These are phyloP conservation scores for Heteractis magnifica DNA, from an alignment of 92 coral and sea anemone species.

Conservation along the genomic window DNA sequence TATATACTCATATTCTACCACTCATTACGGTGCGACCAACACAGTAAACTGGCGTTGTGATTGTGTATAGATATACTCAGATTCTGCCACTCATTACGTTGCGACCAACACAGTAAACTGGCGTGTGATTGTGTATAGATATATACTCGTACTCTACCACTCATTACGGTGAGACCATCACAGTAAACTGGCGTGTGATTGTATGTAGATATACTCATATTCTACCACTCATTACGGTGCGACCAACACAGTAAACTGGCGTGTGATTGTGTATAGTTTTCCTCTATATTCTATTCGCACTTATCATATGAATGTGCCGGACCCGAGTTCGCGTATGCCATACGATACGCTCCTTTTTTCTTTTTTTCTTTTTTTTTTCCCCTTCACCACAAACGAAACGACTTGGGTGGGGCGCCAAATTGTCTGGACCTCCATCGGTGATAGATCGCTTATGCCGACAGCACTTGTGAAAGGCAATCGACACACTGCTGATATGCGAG, in stretches of 20 bases:
- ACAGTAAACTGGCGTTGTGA: neutral
- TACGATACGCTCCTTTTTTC: neutral
- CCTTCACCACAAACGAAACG: too few species aligned
- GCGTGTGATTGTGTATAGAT: too few species aligned
- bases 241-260: neutral
- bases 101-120: neutral
- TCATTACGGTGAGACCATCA: neutral
- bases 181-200: neutral
- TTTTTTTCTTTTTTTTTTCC: too few species aligned
- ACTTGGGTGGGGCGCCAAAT: too few species aligned
- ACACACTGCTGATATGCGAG: too few species aligned
- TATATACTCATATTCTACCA: too few species aligned
- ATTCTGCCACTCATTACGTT: neutral
- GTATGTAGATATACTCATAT: too few species aligned
- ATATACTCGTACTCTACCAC: too few species aligned
- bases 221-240: neutral
- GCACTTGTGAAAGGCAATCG: too few species aligned
- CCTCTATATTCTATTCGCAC: neutral
- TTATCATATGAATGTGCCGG: neutral
- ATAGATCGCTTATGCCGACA: too few species aligned
- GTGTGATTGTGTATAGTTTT: neutral
- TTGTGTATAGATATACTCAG: neutral
- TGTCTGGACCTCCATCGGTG: too few species aligned
- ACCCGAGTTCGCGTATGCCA: neutral
- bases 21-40: constrained; percentile 3